A percentile compares a stretch with the other conserved stretches of the same genome.
phyloP scores from a whole-genome alignment of 2,797 vertebrate species.

The Thunnus albacares region DNA sequence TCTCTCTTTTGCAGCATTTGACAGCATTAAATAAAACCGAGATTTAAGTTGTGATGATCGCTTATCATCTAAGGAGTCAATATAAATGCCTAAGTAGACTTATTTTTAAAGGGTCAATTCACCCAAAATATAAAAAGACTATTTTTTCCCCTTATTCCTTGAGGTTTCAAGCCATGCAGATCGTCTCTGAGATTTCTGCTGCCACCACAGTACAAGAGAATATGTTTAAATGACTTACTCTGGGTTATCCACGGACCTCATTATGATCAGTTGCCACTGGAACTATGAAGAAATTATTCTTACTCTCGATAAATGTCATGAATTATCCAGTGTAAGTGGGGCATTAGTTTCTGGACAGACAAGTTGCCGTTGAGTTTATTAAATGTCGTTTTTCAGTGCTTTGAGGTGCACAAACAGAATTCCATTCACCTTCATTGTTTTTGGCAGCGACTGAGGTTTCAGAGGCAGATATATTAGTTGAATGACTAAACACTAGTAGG shows the following conservation, averaged over 20 bases:
- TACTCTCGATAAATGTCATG: slow-evolving; percentile 1
- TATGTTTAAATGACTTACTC: neutral
- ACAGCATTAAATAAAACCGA: slow-evolving; percentile 45
- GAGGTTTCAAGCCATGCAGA: neutral
- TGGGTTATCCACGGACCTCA: neutral
- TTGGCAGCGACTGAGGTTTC: neutral
- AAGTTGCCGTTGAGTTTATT: neutral
- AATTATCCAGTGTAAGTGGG: neutral
- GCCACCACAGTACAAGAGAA: neutral
- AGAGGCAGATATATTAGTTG: neutral
- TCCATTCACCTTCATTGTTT: neutral
- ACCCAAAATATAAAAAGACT: neutral
- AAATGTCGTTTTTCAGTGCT: neutral
- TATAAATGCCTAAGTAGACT: neutral
- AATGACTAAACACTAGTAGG: neutral
- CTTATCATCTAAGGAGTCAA: slow-evolving; percentile 19
- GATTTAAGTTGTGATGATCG: slow-evolving; percentile 39
- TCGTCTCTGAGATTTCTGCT: neutral
- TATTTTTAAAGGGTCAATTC: slow-evolving; percentile 10
- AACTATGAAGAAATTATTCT: neutral
- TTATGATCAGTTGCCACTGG: neutral
- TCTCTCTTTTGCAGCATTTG: slow-evolving; percentile 41
- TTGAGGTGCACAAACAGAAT: neutral
- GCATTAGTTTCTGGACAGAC: neutral
- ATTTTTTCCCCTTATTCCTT: neutral